These are phyloP conservation scores for Drosophila kanekoi DNA, from an alignment of 2,888 invertebrate genomes.

Conservation along the genomic window DNA sequence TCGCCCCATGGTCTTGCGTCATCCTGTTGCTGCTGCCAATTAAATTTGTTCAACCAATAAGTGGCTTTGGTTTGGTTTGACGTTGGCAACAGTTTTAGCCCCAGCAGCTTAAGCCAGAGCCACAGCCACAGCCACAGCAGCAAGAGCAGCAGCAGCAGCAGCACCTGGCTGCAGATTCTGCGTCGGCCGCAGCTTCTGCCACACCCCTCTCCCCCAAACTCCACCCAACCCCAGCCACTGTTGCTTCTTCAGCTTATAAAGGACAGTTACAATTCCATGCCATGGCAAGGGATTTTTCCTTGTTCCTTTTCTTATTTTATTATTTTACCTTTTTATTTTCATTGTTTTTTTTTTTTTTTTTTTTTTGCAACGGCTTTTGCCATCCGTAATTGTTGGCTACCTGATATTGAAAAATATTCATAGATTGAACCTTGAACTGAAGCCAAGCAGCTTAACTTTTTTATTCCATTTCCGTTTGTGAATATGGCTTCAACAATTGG, in stretches of 20 bases:
- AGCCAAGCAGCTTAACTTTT: constrained; percentile 31
- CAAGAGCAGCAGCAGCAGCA: constrained; percentile 8
- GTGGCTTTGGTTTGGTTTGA: constrained; percentile 66
- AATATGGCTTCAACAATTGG: constrained; percentile 5
- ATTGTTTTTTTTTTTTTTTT: constrained; percentile 8
- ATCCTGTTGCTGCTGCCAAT: constrained; percentile 62
- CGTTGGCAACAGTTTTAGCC: constrained; percentile 55
- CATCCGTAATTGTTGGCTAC: constrained; percentile 21
- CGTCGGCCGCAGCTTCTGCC: background rate
- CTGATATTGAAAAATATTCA: constrained; percentile 46
- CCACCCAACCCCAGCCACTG: background rate
- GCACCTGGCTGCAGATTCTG: constrained; percentile 31
- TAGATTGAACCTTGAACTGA: constrained; percentile 27
- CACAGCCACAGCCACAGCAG: constrained; percentile 12
- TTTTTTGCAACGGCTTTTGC: constrained; percentile 15
- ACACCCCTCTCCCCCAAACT: background rate
- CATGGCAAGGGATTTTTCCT: constrained; percentile 14
- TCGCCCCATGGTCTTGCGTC: background rate
- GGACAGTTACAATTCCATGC: constrained; percentile 20
- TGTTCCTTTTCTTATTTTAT: constrained; percentile 8
- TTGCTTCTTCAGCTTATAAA: constrained; percentile 23
- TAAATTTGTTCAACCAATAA: constrained; percentile 72
- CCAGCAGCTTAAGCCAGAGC: constrained; percentile 34
- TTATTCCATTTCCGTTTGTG: background rate
- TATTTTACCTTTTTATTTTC: background rate